A percentile compares a stretch with the other conserved stretches of the same genome.
These are phyloP conservation scores for Emydoidea blandingii DNA, from an alignment of 2,797 vertebrate species.

Conservation along the genomic window DNA sequence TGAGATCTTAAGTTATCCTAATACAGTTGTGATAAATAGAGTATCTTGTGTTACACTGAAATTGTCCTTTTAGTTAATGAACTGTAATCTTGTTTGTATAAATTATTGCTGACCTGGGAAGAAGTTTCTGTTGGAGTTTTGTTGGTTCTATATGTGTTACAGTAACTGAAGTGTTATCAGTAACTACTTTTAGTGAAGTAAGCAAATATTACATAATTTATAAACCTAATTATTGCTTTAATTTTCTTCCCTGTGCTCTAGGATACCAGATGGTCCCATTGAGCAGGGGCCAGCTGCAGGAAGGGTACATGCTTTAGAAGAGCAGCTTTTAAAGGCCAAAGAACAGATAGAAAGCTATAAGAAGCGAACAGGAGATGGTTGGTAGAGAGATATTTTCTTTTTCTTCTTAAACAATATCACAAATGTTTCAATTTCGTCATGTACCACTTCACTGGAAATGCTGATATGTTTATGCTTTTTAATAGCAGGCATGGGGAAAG, in stretches of 20 bases:
- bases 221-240: neutral
- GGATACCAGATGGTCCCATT: constrained; percentile 95
- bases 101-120: neutral
- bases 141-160: neutral
- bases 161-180: neutral
- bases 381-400: constrained; percentile 66
- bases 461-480: constrained; percentile 5
- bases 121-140: constrained; percentile 1
- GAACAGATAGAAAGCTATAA: constrained; percentile 97
- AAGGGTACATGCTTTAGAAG: constrained; percentile 93
- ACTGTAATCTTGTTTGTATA: neutral
- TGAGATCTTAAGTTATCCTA: neutral
- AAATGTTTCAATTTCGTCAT: constrained; percentile 31
- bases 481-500: constrained; percentile 87
- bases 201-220: constrained; percentile 1
- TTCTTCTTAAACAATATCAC: constrained; percentile 5
- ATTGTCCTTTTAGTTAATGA: neutral
- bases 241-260: constrained; percentile 75
- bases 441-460: constrained; percentile 15
- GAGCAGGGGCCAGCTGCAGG: constrained; percentile 91
- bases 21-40: neutral
- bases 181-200: constrained; percentile 20
- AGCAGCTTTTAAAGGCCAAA: constrained; percentile 96
- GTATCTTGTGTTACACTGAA: neutral
- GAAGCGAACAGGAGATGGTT: constrained; percentile 92